phyloP scores from a whole-genome alignment of 2,797 vertebrate species.

The Rhinella marina region DNA sequence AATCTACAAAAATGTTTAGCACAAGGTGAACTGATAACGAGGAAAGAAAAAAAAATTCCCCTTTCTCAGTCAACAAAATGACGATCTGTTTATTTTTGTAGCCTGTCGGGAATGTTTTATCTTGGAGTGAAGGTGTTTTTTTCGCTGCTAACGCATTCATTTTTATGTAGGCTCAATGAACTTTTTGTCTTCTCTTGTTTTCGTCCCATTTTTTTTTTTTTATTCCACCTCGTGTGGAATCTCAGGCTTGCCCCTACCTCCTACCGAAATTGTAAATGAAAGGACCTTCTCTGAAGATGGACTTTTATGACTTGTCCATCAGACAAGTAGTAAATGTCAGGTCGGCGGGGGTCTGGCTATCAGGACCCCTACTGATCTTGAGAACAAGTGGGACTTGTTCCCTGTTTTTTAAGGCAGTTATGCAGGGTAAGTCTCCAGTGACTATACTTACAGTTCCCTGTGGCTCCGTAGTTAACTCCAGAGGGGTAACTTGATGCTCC shows the following conservation, averaged over 20 bases:
- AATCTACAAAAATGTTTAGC: slow-evolving; percentile 91
- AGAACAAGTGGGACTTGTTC: slow-evolving; percentile 27
- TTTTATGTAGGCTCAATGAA: neutral
- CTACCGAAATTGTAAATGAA: neutral
- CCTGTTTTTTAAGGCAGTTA: neutral
- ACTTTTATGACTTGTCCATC: slow-evolving; percentile 23
- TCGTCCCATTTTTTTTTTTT: neutral
- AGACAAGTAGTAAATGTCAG: neutral
- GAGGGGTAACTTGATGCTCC: neutral
- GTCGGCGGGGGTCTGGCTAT: neutral
- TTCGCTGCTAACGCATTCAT: neutral
- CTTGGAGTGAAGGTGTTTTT: neutral
- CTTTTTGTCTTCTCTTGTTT: neutral
- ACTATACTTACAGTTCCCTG: neutral
- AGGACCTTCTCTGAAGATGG: neutral
- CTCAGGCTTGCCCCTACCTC: neutral
- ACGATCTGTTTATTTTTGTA: slow-evolving; percentile 10
- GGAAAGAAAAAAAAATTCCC: slow-evolving; percentile 56
- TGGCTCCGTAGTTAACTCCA: neutral
- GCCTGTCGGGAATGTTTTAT: neutral
- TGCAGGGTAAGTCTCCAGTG: neutral
- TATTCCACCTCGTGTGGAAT: neutral
- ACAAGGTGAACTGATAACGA: slow-evolving; percentile 80
- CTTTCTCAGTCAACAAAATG: slow-evolving; percentile 29
- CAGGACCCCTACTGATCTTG: neutral